Conservation (phyloP, 2,113 vertebrate genomes). For the Mesembrinibis cayennensis region DNA sequence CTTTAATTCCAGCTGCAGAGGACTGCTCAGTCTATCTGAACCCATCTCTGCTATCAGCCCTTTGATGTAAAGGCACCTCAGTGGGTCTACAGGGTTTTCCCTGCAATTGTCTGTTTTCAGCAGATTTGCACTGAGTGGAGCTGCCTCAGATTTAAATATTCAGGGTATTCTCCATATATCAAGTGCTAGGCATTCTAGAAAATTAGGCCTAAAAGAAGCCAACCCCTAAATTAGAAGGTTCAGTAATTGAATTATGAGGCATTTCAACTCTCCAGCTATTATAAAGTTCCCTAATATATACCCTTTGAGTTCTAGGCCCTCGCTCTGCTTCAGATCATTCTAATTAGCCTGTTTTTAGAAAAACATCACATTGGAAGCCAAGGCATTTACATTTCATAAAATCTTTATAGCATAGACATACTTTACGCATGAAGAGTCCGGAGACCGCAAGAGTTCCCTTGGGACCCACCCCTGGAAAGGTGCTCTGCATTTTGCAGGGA, state of each 20-base stretch:
- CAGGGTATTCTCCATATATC: background rate
- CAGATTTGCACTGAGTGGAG: background rate
- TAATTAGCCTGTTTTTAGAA: slow-evolving; percentile 38
- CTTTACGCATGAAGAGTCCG: background rate
- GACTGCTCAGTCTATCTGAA: background rate
- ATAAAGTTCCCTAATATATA: background rate
- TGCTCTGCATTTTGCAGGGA: background rate
- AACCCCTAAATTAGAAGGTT: slow-evolving; percentile 23
- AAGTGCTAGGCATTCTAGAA: background rate
- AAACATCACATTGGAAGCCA: background rate
- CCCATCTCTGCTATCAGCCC: background rate
- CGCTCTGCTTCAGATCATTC: background rate
- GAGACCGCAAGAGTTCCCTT: background rate
- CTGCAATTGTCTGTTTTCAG: background rate
- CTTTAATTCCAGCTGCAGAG: background rate
- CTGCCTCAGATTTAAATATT: background rate
- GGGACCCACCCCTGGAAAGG: background rate
- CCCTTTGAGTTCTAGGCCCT: slow-evolving; percentile 17
- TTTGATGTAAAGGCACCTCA: rapidly evolving
- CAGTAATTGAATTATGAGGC: slow-evolving; percentile 47
- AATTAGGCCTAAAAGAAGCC: slow-evolving; percentile 4
- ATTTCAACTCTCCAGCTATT: slow-evolving; percentile 4
- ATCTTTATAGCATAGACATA: background rate
- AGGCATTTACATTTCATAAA: background rate
- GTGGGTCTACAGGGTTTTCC: background rate